Conservation (phyloP, 2,888 invertebrate species). For the Netelia melanura region DNA sequence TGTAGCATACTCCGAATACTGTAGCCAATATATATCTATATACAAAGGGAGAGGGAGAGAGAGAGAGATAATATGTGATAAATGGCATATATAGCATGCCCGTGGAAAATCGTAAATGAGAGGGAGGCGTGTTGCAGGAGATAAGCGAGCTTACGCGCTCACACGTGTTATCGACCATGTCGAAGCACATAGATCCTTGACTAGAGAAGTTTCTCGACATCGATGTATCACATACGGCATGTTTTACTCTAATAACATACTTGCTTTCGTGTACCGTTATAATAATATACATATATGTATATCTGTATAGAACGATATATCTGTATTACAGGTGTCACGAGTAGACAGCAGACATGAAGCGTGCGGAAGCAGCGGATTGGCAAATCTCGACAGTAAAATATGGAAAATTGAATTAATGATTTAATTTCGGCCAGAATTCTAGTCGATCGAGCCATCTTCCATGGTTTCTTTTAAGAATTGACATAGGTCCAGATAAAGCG, state of each 20-base stretch:
- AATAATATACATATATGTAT: too few species aligned
- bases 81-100: neutral
- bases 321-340: too few species aligned
- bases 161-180: slow-evolving; percentile 21
- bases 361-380: too few species aligned
- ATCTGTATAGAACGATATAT: too few species aligned
- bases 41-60: neutral
- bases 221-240: neutral
- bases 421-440: too few species aligned
- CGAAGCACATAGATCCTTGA: neutral
- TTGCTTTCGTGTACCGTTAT: neutral
- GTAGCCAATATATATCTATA: neutral
- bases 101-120: neutral
- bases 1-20: neutral
- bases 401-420: too few species aligned
- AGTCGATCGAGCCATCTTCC: too few species aligned
- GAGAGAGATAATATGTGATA: neutral
- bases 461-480: too few species aligned
- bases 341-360: too few species aligned
- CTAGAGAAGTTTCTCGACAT: neutral
- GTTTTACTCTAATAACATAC: neutral
- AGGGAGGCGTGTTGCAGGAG: slow-evolving; percentile 18
- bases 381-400: too few species aligned
- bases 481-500: too few species aligned
- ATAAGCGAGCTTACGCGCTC: slow-evolving; percentile 9